Conservation (phyloP, 2,113 vertebrate genomes). For the Micromys minutus region DNA sequence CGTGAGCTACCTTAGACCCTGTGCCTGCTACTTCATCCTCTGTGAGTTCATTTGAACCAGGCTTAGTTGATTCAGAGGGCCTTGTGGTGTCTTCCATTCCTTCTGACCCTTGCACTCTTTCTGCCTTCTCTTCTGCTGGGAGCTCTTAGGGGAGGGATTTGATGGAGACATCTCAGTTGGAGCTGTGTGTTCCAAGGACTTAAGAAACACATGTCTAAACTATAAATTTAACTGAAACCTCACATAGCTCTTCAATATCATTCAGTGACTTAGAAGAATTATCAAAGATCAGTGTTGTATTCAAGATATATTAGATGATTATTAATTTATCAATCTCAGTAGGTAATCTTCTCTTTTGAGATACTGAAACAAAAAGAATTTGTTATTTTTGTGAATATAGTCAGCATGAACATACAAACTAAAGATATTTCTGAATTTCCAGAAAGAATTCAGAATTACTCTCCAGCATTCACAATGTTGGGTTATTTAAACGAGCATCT, state of each 20-base stretch:
- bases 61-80: not conserved
- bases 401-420: not conserved
- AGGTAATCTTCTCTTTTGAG: conserved; percentile 28
- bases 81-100: not conserved
- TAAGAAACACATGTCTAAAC: conserved; percentile 26
- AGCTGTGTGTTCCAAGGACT: not conserved
- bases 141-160: not conserved
- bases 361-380: conserved; percentile 43
- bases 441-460: conserved; percentile 95
- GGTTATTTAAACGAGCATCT: conserved; percentile 96
- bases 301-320: conserved; percentile 26
- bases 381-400: not conserved
- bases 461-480: conserved; percentile 94
- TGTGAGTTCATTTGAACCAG: not conserved
- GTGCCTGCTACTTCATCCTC: not conserved
- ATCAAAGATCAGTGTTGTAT: not conserved
- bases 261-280: conserved; percentile 44
- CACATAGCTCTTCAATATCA: conserved; percentile 33
- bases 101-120: not conserved
- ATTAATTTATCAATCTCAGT: conserved; percentile 9
- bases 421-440: conserved; percentile 70
- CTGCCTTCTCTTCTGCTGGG: not conserved
- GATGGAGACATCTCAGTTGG: not conserved
- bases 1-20: too few relatives aligned
- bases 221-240: conserved; percentile 1